These are phyloP conservation scores for Acleris cristana DNA, from an alignment of 2,888 invertebrate species.

Conservation along the genomic window DNA sequence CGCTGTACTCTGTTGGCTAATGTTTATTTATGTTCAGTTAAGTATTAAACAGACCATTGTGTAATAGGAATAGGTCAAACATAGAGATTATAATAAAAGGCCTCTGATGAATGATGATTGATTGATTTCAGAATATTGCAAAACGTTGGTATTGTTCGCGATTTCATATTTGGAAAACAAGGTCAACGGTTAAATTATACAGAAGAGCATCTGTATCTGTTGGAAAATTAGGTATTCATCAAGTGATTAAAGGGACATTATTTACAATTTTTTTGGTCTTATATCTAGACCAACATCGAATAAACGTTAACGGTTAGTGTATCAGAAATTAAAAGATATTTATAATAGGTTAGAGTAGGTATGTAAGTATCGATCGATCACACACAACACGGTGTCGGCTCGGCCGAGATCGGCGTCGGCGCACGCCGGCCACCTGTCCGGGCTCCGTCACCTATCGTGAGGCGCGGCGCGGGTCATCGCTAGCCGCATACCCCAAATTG, in stretches of 20 bases:
- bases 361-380: constrained; percentile 64
- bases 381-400: constrained; percentile 45
- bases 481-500: constrained; percentile 70
- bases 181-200: constrained; percentile 23
- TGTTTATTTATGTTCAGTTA: constrained; percentile 24
- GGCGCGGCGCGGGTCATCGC: constrained; percentile 61
- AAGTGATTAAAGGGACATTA: too few species aligned
- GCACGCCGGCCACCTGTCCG: constrained; percentile 79
- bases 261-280: too few species aligned
- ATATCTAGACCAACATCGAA: too few species aligned
- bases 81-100: constrained; percentile 48
- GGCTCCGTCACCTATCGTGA: constrained; percentile 78
- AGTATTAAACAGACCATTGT: constrained; percentile 39
- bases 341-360: constrained; percentile 49
- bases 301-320: constrained; percentile 34
- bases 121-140: constrained; percentile 50
- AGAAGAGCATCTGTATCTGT: constrained; percentile 5
- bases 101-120: constrained; percentile 70
- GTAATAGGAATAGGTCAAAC: constrained; percentile 68
- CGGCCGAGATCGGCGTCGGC: constrained; percentile 48
- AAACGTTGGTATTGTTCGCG: constrained; percentile 52
- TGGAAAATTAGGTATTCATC: constrained; percentile 1
- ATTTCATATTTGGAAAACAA: constrained; percentile 45
- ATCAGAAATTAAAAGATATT: constrained; percentile 51
- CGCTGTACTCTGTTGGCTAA: constrained; percentile 7